Evolutionary conservation across 2,888 invertebrate genomes (phyloP).

Genomic region (Oscheius sp.): DNA sequence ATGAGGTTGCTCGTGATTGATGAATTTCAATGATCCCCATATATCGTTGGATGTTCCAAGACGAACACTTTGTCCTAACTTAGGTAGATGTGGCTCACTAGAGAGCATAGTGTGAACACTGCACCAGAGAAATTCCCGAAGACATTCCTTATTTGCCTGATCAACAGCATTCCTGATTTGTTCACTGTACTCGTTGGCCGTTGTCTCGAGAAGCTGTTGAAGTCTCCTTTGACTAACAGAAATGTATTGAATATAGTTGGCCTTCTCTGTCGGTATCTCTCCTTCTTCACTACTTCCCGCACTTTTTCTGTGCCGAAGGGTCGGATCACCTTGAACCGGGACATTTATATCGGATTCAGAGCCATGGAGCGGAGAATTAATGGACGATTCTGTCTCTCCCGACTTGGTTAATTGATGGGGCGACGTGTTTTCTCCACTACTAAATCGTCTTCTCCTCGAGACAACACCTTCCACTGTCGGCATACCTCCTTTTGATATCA

Average conservation of each 20-base stretch:
- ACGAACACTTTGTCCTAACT: neutral
- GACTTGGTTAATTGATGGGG: neutral
- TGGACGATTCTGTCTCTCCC: neutral
- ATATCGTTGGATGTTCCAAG: neutral
- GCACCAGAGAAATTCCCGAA: conserved; percentile 40
- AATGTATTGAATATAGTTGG: conserved; percentile 60
- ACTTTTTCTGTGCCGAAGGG: conserved; percentile 2
- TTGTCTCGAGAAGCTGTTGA: conserved; percentile 46
- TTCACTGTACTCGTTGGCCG: conserved; percentile 27
- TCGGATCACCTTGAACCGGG: conserved; percentile 21
- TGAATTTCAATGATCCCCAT: neutral
- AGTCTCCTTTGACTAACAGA: conserved; percentile 50
- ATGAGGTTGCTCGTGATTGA: neutral
- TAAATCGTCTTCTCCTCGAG: conserved; percentile 22
- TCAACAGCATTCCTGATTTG: conserved; percentile 27
- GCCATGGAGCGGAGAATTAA: neutral
- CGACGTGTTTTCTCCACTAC: conserved; percentile 21
- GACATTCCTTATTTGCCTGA: conserved; percentile 44
- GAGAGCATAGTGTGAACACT: neutral
- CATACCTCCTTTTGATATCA: conserved; percentile 30
- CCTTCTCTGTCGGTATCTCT: conserved; percentile 42
- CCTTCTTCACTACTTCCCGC: conserved; percentile 21
- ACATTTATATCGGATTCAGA: neutral
- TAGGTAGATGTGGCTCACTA: neutral
- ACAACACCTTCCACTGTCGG: conserved; percentile 30